A percentile compares a stretch with the other conserved stretches of the same genome.
Conservation (phyloP, 2,797 vertebrate genomes). For the Salmo trutta region DNA sequence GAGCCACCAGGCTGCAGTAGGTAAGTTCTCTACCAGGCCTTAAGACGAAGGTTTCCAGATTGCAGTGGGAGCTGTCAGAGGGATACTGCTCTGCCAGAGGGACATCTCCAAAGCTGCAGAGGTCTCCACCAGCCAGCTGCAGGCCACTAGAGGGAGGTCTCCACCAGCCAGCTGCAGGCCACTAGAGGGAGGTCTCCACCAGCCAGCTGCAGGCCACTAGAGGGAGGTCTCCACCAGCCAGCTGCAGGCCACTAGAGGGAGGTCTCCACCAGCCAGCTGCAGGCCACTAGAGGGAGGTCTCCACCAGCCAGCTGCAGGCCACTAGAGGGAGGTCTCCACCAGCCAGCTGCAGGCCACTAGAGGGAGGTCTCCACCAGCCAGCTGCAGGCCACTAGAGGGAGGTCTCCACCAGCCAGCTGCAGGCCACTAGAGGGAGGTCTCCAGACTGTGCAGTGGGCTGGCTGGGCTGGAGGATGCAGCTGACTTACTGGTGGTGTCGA, state of each 20-base stretch:
- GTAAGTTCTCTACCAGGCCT: not conserved
- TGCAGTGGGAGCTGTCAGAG: conserved; percentile 6
- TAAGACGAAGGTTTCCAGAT: conserved; percentile 42
- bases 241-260: not conserved
- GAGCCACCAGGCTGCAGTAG: not conserved
- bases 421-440: conserved; percentile 96
- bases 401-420: conserved; percentile 78
- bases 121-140: not conserved
- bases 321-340: conserved; percentile 14
- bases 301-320: not conserved
- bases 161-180: not conserved
- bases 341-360: conserved; percentile 12
- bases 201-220: not conserved
- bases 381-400: conserved; percentile 87
- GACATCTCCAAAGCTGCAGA: conserved; percentile 36
- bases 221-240: conserved; percentile 10
- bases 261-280: not conserved
- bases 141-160: not conserved
- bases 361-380: conserved; percentile 40
- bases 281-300: not conserved
- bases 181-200: not conserved
- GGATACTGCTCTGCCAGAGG: conserved; percentile 24
- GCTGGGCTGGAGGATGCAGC: conserved; percentile 95
- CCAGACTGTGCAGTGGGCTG: conserved; percentile 99
- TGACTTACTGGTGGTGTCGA: conserved; percentile 97